phyloP scores from a whole-genome alignment of 2,113 vertebrate species.

The Xenopus borealis region DNA sequence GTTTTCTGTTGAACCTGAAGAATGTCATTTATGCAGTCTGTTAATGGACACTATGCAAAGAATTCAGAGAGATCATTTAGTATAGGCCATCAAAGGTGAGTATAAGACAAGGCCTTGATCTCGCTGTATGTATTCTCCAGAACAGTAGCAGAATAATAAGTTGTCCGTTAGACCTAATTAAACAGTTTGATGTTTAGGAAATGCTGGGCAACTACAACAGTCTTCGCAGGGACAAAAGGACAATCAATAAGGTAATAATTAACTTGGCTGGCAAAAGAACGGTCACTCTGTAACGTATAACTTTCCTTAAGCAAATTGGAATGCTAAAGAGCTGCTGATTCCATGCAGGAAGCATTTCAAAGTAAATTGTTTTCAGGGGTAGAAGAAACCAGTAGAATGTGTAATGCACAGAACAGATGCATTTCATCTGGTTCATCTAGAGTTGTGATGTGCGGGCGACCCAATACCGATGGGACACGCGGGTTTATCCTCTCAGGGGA shows the following conservation, averaged over 20 bases:
- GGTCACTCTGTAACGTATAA: neutral
- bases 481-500: too few species aligned
- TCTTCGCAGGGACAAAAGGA: conserved; percentile 14
- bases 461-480: too few species aligned
- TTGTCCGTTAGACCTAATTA: conserved; percentile 30
- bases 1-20: neutral
- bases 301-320: neutral
- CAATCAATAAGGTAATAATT: conserved; percentile 26
- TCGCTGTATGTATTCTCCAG: neutral
- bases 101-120: neutral
- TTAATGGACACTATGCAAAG: neutral
- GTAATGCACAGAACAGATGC: too few species aligned
- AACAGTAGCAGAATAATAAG: conserved; percentile 18
- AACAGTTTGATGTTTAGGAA: conserved; percentile 22
- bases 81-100: neutral
- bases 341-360: neutral
- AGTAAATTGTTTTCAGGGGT: neutral
- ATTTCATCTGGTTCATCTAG: too few species aligned
- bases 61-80: neutral
- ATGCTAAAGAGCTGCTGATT: neutral
- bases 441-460: too few species aligned
- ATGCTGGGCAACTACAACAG: conserved; percentile 1
- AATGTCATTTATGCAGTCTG: conserved; percentile 5
- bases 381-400: too few species aligned
- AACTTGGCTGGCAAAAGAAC: neutral